Percentiles rank a stretch among this genome's conserved stretches.
Conservation (phyloP, 1,140 invertebrate species). For the Brachionus calyciflorus region DNA sequence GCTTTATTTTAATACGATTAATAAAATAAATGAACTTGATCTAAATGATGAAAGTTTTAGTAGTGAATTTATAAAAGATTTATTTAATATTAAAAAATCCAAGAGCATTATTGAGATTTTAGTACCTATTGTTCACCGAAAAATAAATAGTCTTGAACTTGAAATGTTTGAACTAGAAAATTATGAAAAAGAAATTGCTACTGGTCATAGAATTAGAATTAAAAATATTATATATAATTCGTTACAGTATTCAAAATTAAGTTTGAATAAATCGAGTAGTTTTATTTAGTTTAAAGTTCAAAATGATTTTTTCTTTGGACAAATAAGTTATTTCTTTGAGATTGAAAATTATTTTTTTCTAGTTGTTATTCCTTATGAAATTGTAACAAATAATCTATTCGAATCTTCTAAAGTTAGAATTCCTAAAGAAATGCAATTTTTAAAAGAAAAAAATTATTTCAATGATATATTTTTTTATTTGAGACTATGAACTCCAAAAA, state of each 20-base stretch:
- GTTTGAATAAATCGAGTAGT: conserved; percentile 30
- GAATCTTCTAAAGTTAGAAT: not conserved
- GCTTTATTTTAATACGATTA: conserved; percentile 4
- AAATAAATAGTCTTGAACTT: conserved; percentile 2
- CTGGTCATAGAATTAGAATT: not conserved
- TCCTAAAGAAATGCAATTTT: not conserved
- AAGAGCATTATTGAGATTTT: not conserved
- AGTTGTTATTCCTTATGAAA: not conserved
- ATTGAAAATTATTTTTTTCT: conserved; percentile 17
- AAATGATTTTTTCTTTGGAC: not conserved
- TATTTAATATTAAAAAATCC: not conserved
- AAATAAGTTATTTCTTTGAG: not conserved
- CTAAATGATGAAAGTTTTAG: not conserved
- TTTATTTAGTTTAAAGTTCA: not conserved
- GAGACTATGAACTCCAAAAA: no score
- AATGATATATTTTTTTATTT: not conserved
- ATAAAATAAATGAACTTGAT: not conserved
- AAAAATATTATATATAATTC: conserved; percentile 12
- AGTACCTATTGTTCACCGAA: not conserved
- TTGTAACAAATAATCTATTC: not conserved
- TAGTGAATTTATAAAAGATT: not conserved
- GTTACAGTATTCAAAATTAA: not conserved
- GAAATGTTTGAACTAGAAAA: not conserved
- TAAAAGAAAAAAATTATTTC: conserved; percentile 16
- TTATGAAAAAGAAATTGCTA: not conserved